Evolutionary conservation across 1,140 invertebrate genomes (phyloP).

Genomic region (Ruditapes philippinarum): DNA sequence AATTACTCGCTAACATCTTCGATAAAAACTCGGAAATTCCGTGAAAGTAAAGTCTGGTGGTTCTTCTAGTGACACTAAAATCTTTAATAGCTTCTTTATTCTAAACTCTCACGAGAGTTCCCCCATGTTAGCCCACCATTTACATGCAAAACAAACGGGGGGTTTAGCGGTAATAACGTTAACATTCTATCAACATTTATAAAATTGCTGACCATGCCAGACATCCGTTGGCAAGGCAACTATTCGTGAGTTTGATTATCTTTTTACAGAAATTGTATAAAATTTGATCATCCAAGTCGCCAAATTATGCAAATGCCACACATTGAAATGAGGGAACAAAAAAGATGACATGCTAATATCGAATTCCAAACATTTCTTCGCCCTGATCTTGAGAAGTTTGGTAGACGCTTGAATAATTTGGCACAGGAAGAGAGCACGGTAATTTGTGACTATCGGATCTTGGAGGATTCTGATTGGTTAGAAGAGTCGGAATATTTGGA

Average conservation of each 20-base stretch:
- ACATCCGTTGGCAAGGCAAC: conserved; percentile 44
- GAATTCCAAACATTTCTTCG: conserved; percentile 50
- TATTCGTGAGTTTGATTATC: conserved; percentile 33
- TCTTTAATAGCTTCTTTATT: not conserved
- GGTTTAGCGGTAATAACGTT: conserved; percentile 25
- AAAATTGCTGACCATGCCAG: conserved; percentile 43
- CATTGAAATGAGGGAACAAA: conserved; percentile 48
- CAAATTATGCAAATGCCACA: conserved; percentile 54
- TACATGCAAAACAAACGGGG: conserved; percentile 40
- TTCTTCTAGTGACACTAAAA: not conserved
- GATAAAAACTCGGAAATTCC: not conserved
- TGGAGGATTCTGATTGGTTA: conserved; percentile 29
- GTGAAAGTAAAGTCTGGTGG: not conserved
- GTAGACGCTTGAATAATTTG: conserved; percentile 53
- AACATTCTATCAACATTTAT: conserved; percentile 30
- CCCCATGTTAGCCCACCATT: not conserved
- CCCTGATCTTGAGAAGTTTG: conserved; percentile 44
- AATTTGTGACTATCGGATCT: conserved; percentile 47
- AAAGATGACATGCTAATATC: conserved; percentile 52
- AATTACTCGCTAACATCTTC: too few relatives aligned
- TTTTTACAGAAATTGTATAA: conserved; percentile 48
- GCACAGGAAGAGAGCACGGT: conserved; percentile 43
- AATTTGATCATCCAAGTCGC: conserved; percentile 44
- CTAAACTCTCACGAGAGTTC: not conserved
- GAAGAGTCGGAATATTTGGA: conserved; percentile 48